Evolutionary conservation across 2,888 invertebrate species (phyloP).

Genomic region (Poecilobothrus nobilitatus): DNA sequence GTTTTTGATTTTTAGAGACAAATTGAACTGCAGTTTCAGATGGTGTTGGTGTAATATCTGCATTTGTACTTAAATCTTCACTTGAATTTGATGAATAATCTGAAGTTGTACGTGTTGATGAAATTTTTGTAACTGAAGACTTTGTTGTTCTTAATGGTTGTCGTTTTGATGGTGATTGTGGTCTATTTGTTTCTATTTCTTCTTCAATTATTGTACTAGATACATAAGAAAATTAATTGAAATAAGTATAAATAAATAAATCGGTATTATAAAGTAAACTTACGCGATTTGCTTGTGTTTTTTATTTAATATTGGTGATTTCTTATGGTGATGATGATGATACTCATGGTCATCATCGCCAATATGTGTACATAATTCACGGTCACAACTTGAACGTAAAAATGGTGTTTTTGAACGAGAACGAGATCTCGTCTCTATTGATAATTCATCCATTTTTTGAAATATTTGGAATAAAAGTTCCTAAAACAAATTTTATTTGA

Average conservation of each 20-base stretch:
- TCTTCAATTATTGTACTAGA: conserved; percentile 41
- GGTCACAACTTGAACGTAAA: conserved; percentile 51
- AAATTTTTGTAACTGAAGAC: conserved; percentile 21
- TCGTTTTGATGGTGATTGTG: conserved; percentile 26
- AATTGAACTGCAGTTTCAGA: conserved; percentile 11
- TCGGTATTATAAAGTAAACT: not conserved
- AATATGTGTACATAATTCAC: conserved; percentile 48
- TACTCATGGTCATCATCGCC: conserved; percentile 49
- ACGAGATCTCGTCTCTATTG: conserved; percentile 55
- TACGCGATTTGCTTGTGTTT: conserved; percentile 10
- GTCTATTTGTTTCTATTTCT: conserved; percentile 31
- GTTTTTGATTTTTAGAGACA: not conserved
- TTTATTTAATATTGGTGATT: conserved; percentile 38
- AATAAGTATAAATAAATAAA: conserved; percentile 9
- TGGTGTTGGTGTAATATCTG: conserved; percentile 20
- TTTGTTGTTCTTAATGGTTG: conserved; percentile 23
- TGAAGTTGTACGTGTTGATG: conserved; percentile 39
- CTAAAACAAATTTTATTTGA: not conserved
- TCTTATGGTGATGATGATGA: conserved; percentile 42
- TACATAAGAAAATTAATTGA: conserved; percentile 13
- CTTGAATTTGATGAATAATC: conserved; percentile 48
- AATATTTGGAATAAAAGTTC: not conserved
- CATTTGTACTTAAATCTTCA: conserved; percentile 43
- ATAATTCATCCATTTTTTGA: conserved; percentile 33
- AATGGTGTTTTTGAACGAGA: conserved; percentile 64